A percentile compares a stretch with the other conserved stretches of the same genome.
These are phyloP conservation scores for Lutraria rhynchaena DNA, from an alignment of 1,140 invertebrate species.

Conservation along the genomic window DNA sequence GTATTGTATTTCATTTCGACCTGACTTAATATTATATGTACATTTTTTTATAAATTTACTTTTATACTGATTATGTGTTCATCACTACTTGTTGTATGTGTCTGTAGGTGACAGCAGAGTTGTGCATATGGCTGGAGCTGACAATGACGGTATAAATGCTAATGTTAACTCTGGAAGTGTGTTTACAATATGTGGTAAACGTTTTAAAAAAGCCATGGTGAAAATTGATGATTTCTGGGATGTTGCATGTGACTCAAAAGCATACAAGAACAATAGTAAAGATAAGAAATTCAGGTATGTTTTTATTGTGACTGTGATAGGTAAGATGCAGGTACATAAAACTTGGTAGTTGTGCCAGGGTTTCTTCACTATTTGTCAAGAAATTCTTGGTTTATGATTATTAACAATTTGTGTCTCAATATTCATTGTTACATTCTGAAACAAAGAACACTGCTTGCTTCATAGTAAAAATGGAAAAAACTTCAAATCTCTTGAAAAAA, in stretches of 20 bases:
- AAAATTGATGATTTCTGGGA: conserved; percentile 58
- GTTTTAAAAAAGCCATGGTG: conserved; percentile 60
- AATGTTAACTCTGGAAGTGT: conserved; percentile 56
- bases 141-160: conserved; percentile 63
- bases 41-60: not conserved
- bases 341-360: too few species aligned
- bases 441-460: too few species aligned
- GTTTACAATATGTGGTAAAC: conserved; percentile 56
- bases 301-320: too few species aligned
- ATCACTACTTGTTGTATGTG: not conserved
- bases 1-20: not conserved
- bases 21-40: not conserved
- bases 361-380: too few species aligned
- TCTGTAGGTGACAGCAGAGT: conserved; percentile 64
- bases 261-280: conserved; percentile 55
- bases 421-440: too few species aligned
- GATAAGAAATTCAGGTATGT: conserved; percentile 57
- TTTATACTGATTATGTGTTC: not conserved
- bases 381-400: too few species aligned
- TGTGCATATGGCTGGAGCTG: conserved; percentile 72
- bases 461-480: too few species aligned
- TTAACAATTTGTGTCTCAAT: too few species aligned
- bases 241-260: conserved; percentile 57
- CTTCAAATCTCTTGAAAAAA: too few species aligned
- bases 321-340: too few species aligned